Evolutionary conservation across 2,888 invertebrate genomes (phyloP).

Genomic region (Heliconius hortense): DNA sequence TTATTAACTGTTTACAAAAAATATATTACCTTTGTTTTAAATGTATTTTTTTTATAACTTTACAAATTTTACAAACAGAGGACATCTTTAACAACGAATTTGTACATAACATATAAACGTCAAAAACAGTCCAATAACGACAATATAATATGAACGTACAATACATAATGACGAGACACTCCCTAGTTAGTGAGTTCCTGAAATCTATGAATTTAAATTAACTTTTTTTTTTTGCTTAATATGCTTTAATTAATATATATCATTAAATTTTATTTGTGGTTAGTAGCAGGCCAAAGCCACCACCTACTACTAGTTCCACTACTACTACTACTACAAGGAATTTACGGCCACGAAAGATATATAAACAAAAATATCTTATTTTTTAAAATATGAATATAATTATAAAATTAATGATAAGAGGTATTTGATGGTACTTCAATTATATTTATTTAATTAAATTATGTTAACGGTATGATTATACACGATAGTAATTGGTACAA

Average conservation of each 20-base stretch:
- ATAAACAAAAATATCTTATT: neutral
- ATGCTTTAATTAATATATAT: too few species aligned
- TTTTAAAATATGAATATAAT: neutral
- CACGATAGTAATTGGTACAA: too few species aligned
- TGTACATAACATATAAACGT: neutral
- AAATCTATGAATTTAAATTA: too few species aligned
- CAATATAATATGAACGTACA: neutral
- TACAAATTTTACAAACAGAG: neutral
- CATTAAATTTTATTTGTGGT: too few species aligned
- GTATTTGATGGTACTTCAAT: neutral
- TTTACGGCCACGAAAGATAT: neutral
- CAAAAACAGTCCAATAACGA: neutral
- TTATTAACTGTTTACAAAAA: too few species aligned
- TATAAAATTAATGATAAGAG: neutral
- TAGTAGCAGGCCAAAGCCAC: neutral
- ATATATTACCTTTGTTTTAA: too few species aligned
- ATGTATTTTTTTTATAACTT: too few species aligned
- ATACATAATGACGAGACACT: neutral
- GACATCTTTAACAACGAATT: neutral
- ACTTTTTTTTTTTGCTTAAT: too few species aligned
- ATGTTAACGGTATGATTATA: too few species aligned
- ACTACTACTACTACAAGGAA: too few species aligned
- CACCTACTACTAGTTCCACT: too few species aligned
- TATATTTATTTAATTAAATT: too few species aligned
- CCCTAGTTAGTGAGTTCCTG: neutral